Conservation (phyloP, 2,888 invertebrate species). For the Falcaria lacertinaria region DNA sequence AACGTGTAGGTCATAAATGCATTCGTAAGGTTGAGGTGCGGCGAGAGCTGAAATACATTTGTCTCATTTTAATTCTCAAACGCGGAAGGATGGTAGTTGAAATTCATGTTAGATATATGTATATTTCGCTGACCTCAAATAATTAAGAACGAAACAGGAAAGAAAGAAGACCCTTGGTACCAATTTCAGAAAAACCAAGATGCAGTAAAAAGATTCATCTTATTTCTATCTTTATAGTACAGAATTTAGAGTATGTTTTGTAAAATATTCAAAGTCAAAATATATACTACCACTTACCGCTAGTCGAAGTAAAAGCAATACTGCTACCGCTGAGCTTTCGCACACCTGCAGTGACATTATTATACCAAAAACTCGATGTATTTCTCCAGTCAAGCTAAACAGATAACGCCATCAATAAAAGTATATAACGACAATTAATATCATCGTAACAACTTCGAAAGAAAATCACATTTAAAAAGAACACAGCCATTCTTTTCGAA, state of each 20-base stretch:
- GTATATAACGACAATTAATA: slow-evolving; percentile 6
- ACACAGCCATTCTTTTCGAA: slow-evolving; percentile 4
- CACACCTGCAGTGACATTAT: slow-evolving; percentile 73
- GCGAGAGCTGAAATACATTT: slow-evolving; percentile 45
- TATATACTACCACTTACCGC: slow-evolving; percentile 42
- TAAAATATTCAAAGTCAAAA: too few relatives aligned
- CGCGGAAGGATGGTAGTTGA: neutral
- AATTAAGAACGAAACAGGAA: too few relatives aligned
- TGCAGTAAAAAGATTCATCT: too few relatives aligned
- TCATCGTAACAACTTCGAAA: too few relatives aligned
- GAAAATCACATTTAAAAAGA: too few relatives aligned
- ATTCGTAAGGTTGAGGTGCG: slow-evolving; percentile 57
- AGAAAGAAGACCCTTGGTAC: too few relatives aligned
- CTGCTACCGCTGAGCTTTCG: slow-evolving; percentile 66
- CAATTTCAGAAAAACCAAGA: too few relatives aligned
- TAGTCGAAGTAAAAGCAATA: slow-evolving; percentile 61
- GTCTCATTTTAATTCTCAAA: neutral
- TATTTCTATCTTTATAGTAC: too few relatives aligned
- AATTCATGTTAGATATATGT: neutral
- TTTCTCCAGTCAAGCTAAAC: slow-evolving; percentile 55
- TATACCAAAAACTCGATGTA: slow-evolving; percentile 64
- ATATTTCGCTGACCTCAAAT: too few relatives aligned
- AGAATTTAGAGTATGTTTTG: too few relatives aligned
- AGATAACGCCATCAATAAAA: neutral
- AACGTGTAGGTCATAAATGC: slow-evolving; percentile 70